Evolutionary conservation across 2,888 invertebrate genomes (phyloP).

Genomic region (Apodemia zela): DNA sequence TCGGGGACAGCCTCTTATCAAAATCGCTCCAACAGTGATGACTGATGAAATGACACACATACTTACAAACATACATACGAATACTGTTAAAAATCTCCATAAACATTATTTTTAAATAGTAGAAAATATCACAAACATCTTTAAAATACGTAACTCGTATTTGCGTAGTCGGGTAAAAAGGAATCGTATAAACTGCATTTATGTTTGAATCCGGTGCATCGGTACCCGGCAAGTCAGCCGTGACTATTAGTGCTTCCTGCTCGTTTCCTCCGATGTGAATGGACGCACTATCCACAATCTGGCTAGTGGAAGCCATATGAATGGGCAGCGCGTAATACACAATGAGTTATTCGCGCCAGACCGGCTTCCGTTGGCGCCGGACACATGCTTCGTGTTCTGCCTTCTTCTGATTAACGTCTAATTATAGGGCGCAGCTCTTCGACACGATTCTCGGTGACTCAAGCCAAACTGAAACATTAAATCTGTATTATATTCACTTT

Average conservation of each 20-base stretch:
- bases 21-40: too few relatives aligned
- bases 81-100: too few relatives aligned
- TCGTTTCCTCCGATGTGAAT: slow-evolving; percentile 52
- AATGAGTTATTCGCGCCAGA: slow-evolving; percentile 70
- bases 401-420: slow-evolving; percentile 76
- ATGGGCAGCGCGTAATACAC: slow-evolving; percentile 59
- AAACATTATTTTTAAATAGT: too few relatives aligned
- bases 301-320: slow-evolving; percentile 55
- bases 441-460: slow-evolving; percentile 48
- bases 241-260: slow-evolving; percentile 69
- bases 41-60: too few relatives aligned
- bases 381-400: slow-evolving; percentile 60
- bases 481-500: not conserved
- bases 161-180: not conserved
- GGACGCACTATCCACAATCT: slow-evolving; percentile 44
- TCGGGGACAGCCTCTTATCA: too few relatives aligned
- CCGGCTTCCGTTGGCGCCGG: slow-evolving; percentile 70
- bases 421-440: slow-evolving; percentile 70
- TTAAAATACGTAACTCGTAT: too few relatives aligned
- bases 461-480: slow-evolving; percentile 39
- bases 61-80: too few relatives aligned
- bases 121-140: too few relatives aligned
- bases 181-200: not conserved
- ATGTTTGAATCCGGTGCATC: slow-evolving; percentile 56
- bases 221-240: slow-evolving; percentile 44